Base-by-base conservation (phyloP, 2,888 invertebrate genomes). In the Laspeyria flexula region DNA sequence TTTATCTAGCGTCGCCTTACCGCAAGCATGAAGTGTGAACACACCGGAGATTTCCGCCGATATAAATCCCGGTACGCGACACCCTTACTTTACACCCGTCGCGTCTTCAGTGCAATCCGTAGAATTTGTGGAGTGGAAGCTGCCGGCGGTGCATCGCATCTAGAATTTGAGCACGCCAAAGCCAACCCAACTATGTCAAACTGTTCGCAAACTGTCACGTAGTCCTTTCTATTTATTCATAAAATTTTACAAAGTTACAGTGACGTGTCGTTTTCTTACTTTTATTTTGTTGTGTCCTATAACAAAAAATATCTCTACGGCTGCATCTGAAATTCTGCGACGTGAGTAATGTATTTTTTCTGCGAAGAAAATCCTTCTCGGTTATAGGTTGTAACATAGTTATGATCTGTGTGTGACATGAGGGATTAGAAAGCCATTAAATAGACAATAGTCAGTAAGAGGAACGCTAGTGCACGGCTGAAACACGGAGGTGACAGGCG, bases 61-160 rank as follows among this genome's bases (percentile, higher is more conserved):
- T 88, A 87, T 89, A 89, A 88, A 89, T 88, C 86, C 83, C 76
- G 76, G 79, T 75, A 79, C 77, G 81, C 79, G 84, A 85, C 86
- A 85, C 78, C 82, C 77, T 75, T 77, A 78, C 83, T 81, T 82
- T 83, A 81, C 79, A 73, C 78, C 73, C 81, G 77, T 75, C 77
- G 81, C 75, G 71, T 79, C 71, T 70, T 69, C 76, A 64, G 63
- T 75, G 79, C 81, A 82, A 85, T 83, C 81, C 83, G 76, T 77
- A 6, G 82, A 86, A 88, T 89, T 88, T 87, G 85, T 84, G 79
- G 75, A 83, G 76, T 83, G 79, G 78, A 85, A 77, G 77, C 78
- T 55, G 35, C 75, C 77, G 65, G 71, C 75, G 75, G 74, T 83
- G 84, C 83, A 83, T 77, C 79, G 77, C 79, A 69, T 73, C 71